Conservation (phyloP, 2,888 invertebrate genomes). For the Ganaspis brasiliensis region DNA sequence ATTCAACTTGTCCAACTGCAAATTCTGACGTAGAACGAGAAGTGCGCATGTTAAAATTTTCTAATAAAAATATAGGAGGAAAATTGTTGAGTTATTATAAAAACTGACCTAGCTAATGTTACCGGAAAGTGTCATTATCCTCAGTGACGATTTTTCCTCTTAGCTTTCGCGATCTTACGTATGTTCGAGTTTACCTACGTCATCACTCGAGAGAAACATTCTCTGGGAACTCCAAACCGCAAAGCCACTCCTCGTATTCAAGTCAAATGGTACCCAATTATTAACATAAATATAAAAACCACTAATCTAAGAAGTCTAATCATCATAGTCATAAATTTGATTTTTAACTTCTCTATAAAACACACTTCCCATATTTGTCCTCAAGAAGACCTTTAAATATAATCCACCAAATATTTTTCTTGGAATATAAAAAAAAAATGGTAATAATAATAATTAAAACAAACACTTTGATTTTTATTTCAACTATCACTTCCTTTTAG, state of each 20-base stretch:
- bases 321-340: not conserved
- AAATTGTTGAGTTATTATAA: not conserved
- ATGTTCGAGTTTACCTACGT: slow-evolving; percentile 25
- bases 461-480: too few relatives aligned
- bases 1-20: too few relatives aligned
- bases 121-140: slow-evolving; percentile 29
- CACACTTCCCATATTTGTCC: too few relatives aligned
- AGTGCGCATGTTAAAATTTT: not conserved
- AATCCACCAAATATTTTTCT: too few relatives aligned
- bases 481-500: too few relatives aligned
- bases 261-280: not conserved
- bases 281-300: not conserved
- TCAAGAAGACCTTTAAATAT: too few relatives aligned
- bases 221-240: not conserved
- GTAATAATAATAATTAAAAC: too few relatives aligned
- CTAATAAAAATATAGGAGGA: not conserved
- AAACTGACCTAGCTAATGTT: slow-evolving; percentile 19
- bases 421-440: too few relatives aligned
- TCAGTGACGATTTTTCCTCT: slow-evolving; percentile 21
- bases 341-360: too few relatives aligned
- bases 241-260: slow-evolving; percentile 10
- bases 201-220: slow-evolving; percentile 12
- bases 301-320: not conserved
- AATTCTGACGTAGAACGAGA: too few relatives aligned
- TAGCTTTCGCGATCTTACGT: slow-evolving; percentile 15